phyloP scores from a whole-genome alignment of 2,888 invertebrate species.

The Stenurella melanura region DNA sequence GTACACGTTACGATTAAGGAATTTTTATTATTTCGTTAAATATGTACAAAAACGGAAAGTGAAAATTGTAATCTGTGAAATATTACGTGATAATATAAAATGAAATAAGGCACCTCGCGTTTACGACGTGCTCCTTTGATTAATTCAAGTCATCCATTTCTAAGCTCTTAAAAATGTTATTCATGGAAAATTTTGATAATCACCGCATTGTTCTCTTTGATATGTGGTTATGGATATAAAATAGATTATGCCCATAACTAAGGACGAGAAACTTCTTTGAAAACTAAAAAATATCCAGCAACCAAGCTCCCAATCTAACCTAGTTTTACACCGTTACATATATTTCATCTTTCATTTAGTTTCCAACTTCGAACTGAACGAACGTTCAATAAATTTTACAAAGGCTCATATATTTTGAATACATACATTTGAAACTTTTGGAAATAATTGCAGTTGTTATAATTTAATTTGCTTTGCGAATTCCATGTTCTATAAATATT shows the following conservation, averaged over 20 bases:
- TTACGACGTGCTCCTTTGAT: conserved; percentile 3
- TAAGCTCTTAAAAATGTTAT: background rate
- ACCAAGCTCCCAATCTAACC: conserved; percentile 22
- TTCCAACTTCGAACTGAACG: conserved; percentile 36
- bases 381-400: conserved; percentile 39
- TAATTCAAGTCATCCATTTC: conserved; percentile 7
- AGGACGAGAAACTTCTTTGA: conserved; percentile 5
- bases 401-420: conserved; percentile 39
- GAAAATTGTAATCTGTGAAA: background rate
- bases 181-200: conserved; percentile 7
- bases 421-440: conserved; percentile 34
- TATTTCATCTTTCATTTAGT: conserved; percentile 43
- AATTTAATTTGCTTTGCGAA: conserved; percentile 37
- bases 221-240: conserved; percentile 6
- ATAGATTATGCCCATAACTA: conserved; percentile 3
- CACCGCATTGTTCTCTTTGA: background rate
- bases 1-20: background rate
- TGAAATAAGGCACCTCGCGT: background rate
- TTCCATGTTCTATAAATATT: conserved; percentile 22
- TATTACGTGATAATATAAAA: conserved; percentile 1
- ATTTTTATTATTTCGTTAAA: background rate
- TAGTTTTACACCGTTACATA: conserved; percentile 33
- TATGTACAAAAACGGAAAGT: background rate
- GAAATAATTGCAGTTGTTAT: conserved; percentile 39
- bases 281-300: conserved; percentile 4